Evolutionary conservation across 2,888 invertebrate species (phyloP).

Genomic region (Drosophila paracracens): DNA sequence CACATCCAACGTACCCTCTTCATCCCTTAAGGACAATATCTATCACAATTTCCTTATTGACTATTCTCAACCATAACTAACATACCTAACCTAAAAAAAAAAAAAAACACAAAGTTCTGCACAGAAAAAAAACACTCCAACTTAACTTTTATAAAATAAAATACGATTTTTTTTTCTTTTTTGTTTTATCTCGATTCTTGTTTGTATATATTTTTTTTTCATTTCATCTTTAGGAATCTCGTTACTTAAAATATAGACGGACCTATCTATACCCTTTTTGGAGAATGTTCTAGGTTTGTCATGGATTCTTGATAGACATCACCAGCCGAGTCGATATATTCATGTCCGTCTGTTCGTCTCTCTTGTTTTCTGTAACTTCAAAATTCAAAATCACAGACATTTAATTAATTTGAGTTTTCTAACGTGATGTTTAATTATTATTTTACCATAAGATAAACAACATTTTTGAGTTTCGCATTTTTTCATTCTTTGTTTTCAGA

Average conservation of each 20-base stretch:
- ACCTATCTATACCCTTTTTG: too few species aligned
- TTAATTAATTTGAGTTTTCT: not conserved
- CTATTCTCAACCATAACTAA: conserved; percentile 29
- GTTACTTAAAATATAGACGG: too few species aligned
- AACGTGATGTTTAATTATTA: not conserved
- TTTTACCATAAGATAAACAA: not conserved
- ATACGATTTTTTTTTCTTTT: not conserved
- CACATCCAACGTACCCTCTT: not conserved
- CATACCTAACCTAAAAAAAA: not conserved
- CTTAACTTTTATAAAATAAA: not conserved
- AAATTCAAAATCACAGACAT: not conserved
- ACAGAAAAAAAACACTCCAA: not conserved
- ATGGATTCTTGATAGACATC: too few species aligned
- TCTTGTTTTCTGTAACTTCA: not conserved
- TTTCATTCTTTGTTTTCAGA: not conserved
- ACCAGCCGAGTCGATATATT: too few species aligned
- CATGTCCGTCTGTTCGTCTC: not conserved
- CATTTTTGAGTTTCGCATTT: not conserved
- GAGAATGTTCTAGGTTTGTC: too few species aligned
- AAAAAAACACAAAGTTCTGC: not conserved
- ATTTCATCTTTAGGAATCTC: too few species aligned
- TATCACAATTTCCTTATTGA: conserved; percentile 39
- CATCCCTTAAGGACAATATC: conserved; percentile 6
- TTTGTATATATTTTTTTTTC: too few species aligned
- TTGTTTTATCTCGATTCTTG: not conserved